Conservation (phyloP, 2,113 vertebrate genomes). For the Cyprinodon tularosa region DNA sequence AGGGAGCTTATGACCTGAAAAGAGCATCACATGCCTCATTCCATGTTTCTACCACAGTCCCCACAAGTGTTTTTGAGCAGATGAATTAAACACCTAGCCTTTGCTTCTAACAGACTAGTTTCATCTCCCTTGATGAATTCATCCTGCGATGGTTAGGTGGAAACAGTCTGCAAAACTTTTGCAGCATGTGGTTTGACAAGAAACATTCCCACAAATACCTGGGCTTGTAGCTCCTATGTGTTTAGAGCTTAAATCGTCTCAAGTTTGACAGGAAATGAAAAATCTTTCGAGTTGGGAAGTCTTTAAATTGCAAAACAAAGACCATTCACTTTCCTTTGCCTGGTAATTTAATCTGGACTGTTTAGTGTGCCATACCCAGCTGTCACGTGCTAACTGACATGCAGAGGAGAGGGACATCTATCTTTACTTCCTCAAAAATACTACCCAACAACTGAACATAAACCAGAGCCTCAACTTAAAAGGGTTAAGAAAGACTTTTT, state of each 20-base stretch:
- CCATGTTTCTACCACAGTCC: neutral
- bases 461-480: neutral
- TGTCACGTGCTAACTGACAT: slow-evolving; percentile 52
- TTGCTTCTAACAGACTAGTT: neutral
- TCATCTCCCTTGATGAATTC: neutral
- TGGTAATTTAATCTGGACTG: slow-evolving; percentile 34
- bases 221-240: neutral
- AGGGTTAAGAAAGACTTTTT: neutral
- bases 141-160: neutral
- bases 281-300: neutral
- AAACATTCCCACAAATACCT: neutral
- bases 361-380: slow-evolving; percentile 68
- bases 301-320: neutral
- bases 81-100: neutral
- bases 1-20: slow-evolving; percentile 8
- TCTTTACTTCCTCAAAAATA: slow-evolving; percentile 28
- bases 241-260: neutral
- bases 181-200: neutral
- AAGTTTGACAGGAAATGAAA: neutral
- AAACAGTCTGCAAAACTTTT: neutral
- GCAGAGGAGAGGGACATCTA: slow-evolving; percentile 3
- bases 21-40: neutral
- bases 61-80: neutral
- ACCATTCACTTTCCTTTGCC: neutral
- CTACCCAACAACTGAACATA: neutral